Evolutionary conservation across 2,797 vertebrate species (phyloP).

Genomic region (Dryobates pubescens): DNA sequence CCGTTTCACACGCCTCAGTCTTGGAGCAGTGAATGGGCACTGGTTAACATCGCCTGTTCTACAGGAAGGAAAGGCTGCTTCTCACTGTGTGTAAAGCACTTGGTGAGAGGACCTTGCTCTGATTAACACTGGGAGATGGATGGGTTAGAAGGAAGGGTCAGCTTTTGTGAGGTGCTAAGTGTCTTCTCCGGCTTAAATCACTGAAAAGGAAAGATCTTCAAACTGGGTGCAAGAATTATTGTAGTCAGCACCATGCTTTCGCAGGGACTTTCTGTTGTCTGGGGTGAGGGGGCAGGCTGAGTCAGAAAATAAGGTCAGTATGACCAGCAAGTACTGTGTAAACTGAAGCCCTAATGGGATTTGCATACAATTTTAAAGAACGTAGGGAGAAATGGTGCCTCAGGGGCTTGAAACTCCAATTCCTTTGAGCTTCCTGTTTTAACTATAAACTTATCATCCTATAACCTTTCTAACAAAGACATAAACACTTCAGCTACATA

Average conservation of each 20-base stretch:
- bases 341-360: constrained; percentile 10
- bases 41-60: accelerated
- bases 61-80: neutral
- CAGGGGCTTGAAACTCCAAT: constrained; percentile 55
- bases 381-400: constrained; percentile 13
- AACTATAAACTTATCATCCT: constrained; percentile 78
- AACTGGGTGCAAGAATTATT: neutral
- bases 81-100: neutral
- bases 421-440: constrained; percentile 58
- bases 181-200: neutral
- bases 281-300: neutral
- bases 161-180: neutral
- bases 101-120: neutral
- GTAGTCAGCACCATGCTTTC: neutral
- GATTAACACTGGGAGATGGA: neutral
- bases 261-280: neutral
- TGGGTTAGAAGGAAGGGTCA: neutral
- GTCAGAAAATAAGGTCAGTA: constrained; percentile 4
- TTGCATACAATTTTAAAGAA: constrained; percentile 45
- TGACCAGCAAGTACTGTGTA: constrained; percentile 26
- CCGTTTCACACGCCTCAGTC: accelerated
- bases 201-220: neutral
- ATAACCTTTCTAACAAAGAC: constrained; percentile 84
- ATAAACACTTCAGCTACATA: constrained; percentile 81
- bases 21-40: accelerated